Conservation (phyloP, 2,113 vertebrate genomes). For the Synodontis membranacea region DNA sequence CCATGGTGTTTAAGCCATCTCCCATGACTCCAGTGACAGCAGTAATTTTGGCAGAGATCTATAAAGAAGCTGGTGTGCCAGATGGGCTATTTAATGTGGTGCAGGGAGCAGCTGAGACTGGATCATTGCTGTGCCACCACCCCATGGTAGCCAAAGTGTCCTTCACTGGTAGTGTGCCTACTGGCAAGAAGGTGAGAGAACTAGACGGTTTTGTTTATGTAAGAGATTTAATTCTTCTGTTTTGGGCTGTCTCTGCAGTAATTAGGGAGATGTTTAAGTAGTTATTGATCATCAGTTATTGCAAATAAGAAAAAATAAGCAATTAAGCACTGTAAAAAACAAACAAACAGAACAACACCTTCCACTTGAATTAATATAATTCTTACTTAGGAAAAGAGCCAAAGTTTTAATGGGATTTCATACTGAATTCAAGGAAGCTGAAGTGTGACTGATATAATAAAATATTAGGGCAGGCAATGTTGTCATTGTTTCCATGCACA, state of each 20-base stretch:
- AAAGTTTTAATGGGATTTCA: neutral
- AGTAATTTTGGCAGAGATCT: slow-evolving; percentile 89
- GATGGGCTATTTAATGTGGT: slow-evolving; percentile 93
- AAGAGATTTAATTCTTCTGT: neutral
- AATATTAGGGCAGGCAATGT: neutral
- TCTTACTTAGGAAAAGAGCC: neutral
- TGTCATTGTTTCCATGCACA: neutral
- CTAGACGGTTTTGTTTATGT: neutral
- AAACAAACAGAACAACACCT: neutral
- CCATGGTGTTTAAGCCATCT: slow-evolving; percentile 95
- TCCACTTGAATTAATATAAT: neutral
- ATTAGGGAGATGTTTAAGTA: neutral
- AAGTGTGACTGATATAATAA: neutral
- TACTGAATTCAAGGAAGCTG: neutral
- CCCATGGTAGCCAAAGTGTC: slow-evolving; percentile 90
- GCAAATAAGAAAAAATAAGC: neutral
- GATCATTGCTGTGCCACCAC: slow-evolving; percentile 87
- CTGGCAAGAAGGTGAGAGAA: slow-evolving; percentile 84
- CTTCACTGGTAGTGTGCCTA: slow-evolving; percentile 94
- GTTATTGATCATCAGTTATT: neutral
- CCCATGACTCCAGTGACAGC: slow-evolving; percentile 87
- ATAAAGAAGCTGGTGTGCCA: slow-evolving; percentile 84
- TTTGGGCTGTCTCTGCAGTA: neutral
- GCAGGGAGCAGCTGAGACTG: slow-evolving; percentile 88
- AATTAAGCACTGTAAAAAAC: neutral